A percentile compares a stretch with the other conserved stretches of the same genome.
phyloP scores from a whole-genome alignment of 2,888 invertebrate species.

The Ophion slaviceki region DNA sequence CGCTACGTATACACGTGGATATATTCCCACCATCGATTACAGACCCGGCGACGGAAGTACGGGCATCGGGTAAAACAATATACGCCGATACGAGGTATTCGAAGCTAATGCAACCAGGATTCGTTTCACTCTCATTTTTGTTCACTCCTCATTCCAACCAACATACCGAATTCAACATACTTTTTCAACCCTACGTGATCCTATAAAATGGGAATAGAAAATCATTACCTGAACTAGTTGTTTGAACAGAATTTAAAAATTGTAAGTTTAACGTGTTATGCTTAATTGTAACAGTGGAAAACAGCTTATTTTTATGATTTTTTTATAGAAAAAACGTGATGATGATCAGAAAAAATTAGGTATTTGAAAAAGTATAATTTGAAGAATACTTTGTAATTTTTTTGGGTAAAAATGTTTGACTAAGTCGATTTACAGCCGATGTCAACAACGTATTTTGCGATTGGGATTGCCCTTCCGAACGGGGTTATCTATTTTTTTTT shows the following conservation, averaged over 20 bases:
- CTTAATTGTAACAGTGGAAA: no score
- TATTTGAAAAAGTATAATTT: no score
- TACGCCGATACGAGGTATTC: not conserved
- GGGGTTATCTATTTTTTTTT: no score
- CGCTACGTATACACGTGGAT: constrained; percentile 3
- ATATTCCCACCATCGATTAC: constrained; percentile 53
- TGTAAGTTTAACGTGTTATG: no score
- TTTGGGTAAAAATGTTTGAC: no score
- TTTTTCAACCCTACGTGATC: not conserved
- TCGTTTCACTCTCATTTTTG: not conserved
- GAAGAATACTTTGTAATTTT: no score
- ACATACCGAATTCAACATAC: not conserved
- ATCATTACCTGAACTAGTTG: not conserved
- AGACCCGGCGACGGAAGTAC: constrained; percentile 21
- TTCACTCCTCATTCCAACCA: not conserved
- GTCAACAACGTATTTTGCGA: no score
- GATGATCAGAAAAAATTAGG: no score
- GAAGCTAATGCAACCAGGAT: not conserved
- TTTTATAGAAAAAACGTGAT: no score
- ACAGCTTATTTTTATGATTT: no score
- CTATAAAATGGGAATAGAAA: not conserved
- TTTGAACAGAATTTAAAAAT: not conserved
- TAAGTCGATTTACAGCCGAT: no score
- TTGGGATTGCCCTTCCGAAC: no score
- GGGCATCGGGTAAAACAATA: constrained; percentile 18